Percentiles rank a stretch among this genome's conserved stretches.
These are phyloP conservation scores for Heliconius erato DNA, from an alignment of 2,888 invertebrate species.

Conservation along the genomic window DNA sequence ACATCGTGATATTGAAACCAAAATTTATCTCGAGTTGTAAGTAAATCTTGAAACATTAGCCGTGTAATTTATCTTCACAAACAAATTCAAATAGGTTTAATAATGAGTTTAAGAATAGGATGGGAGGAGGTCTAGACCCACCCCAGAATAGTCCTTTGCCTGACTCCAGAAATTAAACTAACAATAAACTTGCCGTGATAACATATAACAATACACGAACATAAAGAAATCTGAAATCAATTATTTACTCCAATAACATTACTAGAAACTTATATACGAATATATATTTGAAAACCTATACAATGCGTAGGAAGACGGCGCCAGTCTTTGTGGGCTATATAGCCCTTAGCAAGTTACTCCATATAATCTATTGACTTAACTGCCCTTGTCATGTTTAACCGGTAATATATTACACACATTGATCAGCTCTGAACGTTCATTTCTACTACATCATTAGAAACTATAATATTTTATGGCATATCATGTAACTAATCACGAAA, in stretches of 20 bases:
- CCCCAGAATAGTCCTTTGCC: too few relatives aligned
- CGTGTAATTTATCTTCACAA: neutral
- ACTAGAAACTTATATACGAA: slow-evolving; percentile 38
- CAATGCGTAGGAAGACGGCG: slow-evolving; percentile 65
- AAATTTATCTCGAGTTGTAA: neutral
- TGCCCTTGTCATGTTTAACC: slow-evolving; percentile 35
- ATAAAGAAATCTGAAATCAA: neutral
- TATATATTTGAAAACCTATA: slow-evolving; percentile 56
- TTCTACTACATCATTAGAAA: slow-evolving; percentile 30
- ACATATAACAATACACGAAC: too few relatives aligned
- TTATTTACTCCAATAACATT: slow-evolving; percentile 2
- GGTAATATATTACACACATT: slow-evolving; percentile 34
- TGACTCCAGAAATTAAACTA: too few relatives aligned
- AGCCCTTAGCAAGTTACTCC: slow-evolving; percentile 38
- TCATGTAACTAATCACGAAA: slow-evolving; percentile 29
- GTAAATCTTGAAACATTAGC: neutral
- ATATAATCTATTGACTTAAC: slow-evolving; percentile 39
- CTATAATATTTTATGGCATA: slow-evolving; percentile 30
- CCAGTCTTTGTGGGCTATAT: slow-evolving; percentile 40
- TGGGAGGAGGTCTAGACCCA: too few relatives aligned
- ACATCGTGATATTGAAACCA: too few relatives aligned
- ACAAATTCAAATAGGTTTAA: too few relatives aligned
- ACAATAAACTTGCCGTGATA: too few relatives aligned
- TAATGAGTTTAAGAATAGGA: too few relatives aligned
- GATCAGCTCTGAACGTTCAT: slow-evolving; percentile 27